Evolutionary conservation across 2,888 invertebrate genomes (phyloP).

Genomic region (Hipparchia semele): DNA sequence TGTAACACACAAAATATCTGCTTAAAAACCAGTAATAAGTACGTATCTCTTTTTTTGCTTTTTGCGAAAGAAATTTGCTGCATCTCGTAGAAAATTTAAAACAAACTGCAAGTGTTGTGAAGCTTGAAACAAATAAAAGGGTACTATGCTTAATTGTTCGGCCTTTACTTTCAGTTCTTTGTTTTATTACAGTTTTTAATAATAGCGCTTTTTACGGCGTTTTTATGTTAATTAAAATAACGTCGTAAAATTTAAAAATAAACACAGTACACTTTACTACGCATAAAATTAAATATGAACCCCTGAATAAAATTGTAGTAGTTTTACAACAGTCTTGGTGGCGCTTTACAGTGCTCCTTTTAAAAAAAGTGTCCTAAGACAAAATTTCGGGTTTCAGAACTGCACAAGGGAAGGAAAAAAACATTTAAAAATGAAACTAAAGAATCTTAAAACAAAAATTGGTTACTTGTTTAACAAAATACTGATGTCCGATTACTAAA

Average conservation of each 20-base stretch:
- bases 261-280: constrained; percentile 10
- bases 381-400: background rate
- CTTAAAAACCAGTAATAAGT: background rate
- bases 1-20: no score
- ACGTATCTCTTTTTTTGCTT: background rate
- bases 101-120: constrained; percentile 8
- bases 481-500: no score
- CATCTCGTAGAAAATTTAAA: background rate
- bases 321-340: background rate
- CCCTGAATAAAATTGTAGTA: background rate
- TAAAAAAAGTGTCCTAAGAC: background rate
- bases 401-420: background rate
- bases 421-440: no score
- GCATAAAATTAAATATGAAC: constrained; percentile 16
- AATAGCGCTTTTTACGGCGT: constrained; percentile 1
- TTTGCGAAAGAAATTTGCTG: background rate
- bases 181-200: constrained; percentile 8
- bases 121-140: constrained; percentile 1
- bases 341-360: background rate
- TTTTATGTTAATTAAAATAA: constrained; percentile 16
- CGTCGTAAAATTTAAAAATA: constrained; percentile 12
- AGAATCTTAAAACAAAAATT: background rate
- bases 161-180: constrained; percentile 6
- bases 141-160: constrained; percentile 8
- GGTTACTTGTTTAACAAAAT: background rate